These are phyloP conservation scores for Actinia tenebrosa DNA, from an alignment of 64 coral and sea anemone species.

Conservation along the genomic window DNA sequence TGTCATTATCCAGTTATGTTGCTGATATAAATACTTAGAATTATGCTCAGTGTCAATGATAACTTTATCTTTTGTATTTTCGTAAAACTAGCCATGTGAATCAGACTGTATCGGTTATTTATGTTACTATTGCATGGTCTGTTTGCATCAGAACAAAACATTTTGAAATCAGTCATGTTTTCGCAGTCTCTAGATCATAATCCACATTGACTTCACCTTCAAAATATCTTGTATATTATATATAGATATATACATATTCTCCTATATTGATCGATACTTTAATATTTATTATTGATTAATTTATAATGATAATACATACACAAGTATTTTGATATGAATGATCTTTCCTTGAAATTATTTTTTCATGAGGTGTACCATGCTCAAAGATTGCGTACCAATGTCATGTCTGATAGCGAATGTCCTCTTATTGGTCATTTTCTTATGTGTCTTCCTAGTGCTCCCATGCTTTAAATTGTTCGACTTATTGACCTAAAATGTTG, in stretches of 20 bases:
- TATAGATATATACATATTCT: neutral
- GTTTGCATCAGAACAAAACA: neutral
- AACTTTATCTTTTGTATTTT: neutral
- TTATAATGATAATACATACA: neutral
- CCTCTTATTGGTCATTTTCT: too few species aligned
- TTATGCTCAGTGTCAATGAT: neutral
- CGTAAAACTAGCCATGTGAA: neutral
- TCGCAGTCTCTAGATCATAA: neutral
- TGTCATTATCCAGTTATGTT: neutral
- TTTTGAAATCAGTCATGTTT: neutral
- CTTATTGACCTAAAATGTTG: too few species aligned
- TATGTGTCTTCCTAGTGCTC: too few species aligned
- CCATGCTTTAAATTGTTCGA: too few species aligned
- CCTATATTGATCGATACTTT: neutral
- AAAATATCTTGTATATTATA: neutral
- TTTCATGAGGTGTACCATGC: neutral
- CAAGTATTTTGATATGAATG: neutral
- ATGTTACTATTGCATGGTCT: neutral
- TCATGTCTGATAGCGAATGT: too few species aligned
- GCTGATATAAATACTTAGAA: neutral
- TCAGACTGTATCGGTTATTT: slow-evolving; percentile 3
- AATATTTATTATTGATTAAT: neutral
- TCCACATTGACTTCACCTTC: neutral
- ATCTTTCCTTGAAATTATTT: neutral
- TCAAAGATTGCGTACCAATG: neutral